Conservation (phyloP, 2,888 invertebrate species). For the Leucania comma region DNA sequence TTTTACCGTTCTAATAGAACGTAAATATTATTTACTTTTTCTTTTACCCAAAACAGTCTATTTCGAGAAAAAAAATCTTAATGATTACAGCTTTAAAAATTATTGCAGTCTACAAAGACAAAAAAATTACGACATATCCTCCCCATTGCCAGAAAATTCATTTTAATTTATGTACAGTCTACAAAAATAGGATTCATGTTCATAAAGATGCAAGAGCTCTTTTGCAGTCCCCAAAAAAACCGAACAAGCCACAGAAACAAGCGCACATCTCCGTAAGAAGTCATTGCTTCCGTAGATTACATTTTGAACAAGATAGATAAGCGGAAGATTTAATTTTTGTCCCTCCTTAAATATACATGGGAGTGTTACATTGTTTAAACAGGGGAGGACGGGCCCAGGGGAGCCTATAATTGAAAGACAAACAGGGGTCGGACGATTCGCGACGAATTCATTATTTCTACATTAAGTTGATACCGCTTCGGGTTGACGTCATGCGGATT, state of each 20-base stretch:
- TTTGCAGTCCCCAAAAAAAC: neutral
- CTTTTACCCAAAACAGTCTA: too few relatives aligned
- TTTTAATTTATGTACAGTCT: neutral
- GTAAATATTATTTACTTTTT: too few relatives aligned
- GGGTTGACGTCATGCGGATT: slow-evolving; percentile 63
- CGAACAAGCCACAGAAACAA: slow-evolving; percentile 23
- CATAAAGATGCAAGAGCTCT: neutral
- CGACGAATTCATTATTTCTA: slow-evolving; percentile 88
- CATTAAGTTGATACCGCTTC: slow-evolving; percentile 80
- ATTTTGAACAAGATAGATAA: slow-evolving; percentile 74
- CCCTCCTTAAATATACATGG: slow-evolving; percentile 85
- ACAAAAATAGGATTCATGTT: neutral
- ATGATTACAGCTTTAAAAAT: too few relatives aligned
- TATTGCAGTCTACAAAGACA: too few relatives aligned
- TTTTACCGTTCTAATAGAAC: too few relatives aligned
- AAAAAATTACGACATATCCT: too few relatives aligned
- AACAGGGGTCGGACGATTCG: slow-evolving; percentile 86
- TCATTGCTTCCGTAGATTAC: slow-evolving; percentile 77
- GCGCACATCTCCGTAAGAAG: slow-evolving; percentile 56
- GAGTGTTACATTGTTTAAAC: slow-evolving; percentile 82
- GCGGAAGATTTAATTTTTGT: slow-evolving; percentile 85
- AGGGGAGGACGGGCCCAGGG: slow-evolving; percentile 73
- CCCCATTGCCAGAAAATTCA: too few relatives aligned
- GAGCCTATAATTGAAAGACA: slow-evolving; percentile 89
- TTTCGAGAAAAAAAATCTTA: too few relatives aligned